A percentile compares a stretch with the other conserved stretches of the same genome.
Evolutionary conservation across 2,888 invertebrate genomes (phyloP).

Genomic region (Eupithecia pulchellata): DNA sequence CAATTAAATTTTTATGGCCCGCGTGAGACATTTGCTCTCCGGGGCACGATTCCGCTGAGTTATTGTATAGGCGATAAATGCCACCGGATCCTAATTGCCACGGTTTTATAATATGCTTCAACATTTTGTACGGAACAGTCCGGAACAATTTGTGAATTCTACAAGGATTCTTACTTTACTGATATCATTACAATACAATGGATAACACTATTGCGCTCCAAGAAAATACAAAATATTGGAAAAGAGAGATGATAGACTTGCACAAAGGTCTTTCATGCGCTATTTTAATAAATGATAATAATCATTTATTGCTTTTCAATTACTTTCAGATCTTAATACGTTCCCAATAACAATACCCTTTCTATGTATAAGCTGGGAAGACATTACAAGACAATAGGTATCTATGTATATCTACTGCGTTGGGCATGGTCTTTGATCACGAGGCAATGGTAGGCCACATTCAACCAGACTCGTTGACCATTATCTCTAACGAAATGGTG

Average conservation of each 20-base stretch:
- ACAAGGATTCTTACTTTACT: neutral
- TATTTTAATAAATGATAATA: too few relatives aligned
- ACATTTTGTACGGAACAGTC: conserved; percentile 4
- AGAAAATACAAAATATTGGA: too few relatives aligned
- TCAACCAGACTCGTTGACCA: neutral
- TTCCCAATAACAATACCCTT: too few relatives aligned
- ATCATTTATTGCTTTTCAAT: too few relatives aligned
- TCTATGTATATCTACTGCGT: neutral
- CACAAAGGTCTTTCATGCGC: too few relatives aligned
- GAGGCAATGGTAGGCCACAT: neutral
- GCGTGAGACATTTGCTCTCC: conserved; percentile 24
- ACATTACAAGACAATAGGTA: neutral
- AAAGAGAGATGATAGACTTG: too few relatives aligned
- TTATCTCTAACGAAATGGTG: neutral
- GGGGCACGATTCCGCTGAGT: conserved; percentile 27
- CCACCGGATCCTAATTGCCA: conserved; percentile 21
- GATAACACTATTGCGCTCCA: too few relatives aligned
- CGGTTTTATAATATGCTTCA: conserved; percentile 14
- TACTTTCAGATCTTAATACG: too few relatives aligned
- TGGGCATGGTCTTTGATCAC: neutral
- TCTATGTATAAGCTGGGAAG: too few relatives aligned
- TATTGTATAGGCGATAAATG: conserved; percentile 30
- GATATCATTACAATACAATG: neutral
- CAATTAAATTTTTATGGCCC: conserved; percentile 25
- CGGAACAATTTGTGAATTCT: neutral